Base-by-base conservation (phyloP, 2,797 vertebrate genomes). In the Harpagifer antarcticus region DNA sequence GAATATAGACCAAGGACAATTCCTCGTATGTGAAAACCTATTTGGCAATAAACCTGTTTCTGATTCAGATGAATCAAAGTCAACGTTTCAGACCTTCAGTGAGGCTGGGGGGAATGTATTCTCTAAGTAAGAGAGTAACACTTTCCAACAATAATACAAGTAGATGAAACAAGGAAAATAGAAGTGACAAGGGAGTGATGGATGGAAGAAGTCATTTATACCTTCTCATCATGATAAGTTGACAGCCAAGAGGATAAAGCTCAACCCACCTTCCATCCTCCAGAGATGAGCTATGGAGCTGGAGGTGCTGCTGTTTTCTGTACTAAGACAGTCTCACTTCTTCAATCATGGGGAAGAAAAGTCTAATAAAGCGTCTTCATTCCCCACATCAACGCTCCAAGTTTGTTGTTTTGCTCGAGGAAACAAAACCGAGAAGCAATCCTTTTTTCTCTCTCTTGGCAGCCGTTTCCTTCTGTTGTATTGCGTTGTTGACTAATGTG, bases 331-430 rank as follows among this genome's bases (percentile, higher is more conserved):
- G 53, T 49, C 67, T 69, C 55, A 52, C 71, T 45, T 69, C 65
- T 72, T 76, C 81, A 80, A 55, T 69, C 52, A 78, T 5, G 3
- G 9, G 23, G 31, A 66, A 33, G 74, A 45, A 40, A 77, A 72
- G 76, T 61, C 74, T 75, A 73, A 74, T 78, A 78, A 82, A 74
- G 61, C 52, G 60, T 68, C 68, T 69, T 84, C 54, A 72, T 75
- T 79, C 75, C 59, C 66, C 67, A 79, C 73, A 66, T 56, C 73
- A 72, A n/a, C 1, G 19, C 56, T 37, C 48, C 37, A 77, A 84
- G 48, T 78, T 72, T 82, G 78, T 72, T 76, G 64, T 80, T 84
- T 80, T 75, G 79, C 73, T 80, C 16, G 40, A 73, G 79, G 74
- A 80, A 75, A 87, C 59, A 69, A 70, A 69, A 69, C 27, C 49